These are phyloP conservation scores for Eucera pruinosa DNA, from an alignment of 2,888 invertebrate genomes.

Conservation along the genomic window DNA sequence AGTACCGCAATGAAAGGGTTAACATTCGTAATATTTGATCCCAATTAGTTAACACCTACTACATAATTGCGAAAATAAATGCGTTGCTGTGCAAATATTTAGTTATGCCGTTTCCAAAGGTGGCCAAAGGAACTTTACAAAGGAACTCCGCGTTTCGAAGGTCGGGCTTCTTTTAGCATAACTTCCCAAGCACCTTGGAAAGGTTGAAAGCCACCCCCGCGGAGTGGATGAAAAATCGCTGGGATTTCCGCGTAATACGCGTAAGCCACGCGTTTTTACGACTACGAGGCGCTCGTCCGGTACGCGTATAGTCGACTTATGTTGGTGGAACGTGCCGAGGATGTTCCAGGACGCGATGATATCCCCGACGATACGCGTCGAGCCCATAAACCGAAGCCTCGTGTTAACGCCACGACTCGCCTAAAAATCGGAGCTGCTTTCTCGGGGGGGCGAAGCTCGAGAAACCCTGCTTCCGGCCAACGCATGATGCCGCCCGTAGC, in stretches of 20 bases:
- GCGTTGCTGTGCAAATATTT: no score
- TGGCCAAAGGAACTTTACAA: no score
- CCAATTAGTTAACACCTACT: no score
- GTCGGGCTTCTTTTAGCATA: background rate
- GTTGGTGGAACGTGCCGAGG: slow-evolving; percentile 36
- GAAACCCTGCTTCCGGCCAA: slow-evolving; percentile 64
- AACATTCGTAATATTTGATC: no score
- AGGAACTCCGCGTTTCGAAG: background rate
- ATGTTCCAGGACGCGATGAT: slow-evolving; percentile 38
- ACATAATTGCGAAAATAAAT: no score
- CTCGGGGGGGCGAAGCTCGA: slow-evolving; percentile 16
- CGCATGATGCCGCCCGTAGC: slow-evolving; percentile 50
- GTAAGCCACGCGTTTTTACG: slow-evolving; percentile 61
- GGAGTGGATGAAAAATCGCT: slow-evolving; percentile 48
- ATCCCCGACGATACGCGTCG: slow-evolving; percentile 35
- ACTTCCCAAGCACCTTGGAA: background rate
- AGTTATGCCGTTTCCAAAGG: no score
- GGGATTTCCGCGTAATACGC: slow-evolving; percentile 58
- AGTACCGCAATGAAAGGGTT: no score
- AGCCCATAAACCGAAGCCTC: slow-evolving; percentile 45
- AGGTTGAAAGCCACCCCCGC: slow-evolving; percentile 14
- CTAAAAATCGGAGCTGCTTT: slow-evolving; percentile 39
- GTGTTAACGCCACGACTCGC: slow-evolving; percentile 48
- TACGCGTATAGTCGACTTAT: slow-evolving; percentile 36
- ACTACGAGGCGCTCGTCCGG: slow-evolving; percentile 55